Conservation (phyloP, 1,140 invertebrate genomes). For the Bombyx mandarina region DNA sequence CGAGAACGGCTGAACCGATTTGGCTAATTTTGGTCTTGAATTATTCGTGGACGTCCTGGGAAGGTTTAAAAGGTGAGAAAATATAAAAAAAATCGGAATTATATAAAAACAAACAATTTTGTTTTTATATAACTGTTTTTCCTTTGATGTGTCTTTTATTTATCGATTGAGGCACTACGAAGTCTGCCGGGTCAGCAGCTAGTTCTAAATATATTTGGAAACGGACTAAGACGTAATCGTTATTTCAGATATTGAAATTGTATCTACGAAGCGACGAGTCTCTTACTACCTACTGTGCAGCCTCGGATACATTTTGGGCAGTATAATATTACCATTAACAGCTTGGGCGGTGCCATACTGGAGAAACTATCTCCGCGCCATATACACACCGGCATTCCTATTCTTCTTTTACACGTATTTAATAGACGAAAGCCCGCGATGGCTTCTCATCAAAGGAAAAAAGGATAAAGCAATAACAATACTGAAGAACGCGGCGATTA, state of each 20-base stretch:
- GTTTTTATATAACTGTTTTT: too few relatives aligned
- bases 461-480: constrained; percentile 34
- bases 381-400: constrained; percentile 41
- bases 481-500: constrained; percentile 37
- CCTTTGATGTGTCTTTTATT: too few relatives aligned
- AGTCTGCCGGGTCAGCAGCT: too few relatives aligned
- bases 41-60: too few relatives aligned
- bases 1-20: too few relatives aligned
- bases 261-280: constrained; percentile 32
- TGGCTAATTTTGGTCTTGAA: too few relatives aligned
- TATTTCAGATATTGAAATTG: constrained; percentile 47
- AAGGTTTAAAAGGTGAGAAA: too few relatives aligned
- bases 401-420: constrained; percentile 35
- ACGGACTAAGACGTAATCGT: neutral
- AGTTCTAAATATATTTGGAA: too few relatives aligned
- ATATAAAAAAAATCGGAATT: too few relatives aligned
- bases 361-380: constrained; percentile 35
- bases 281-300: constrained; percentile 25
- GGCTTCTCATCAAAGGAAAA: constrained; percentile 76
- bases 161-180: too few relatives aligned
- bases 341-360: constrained; percentile 41
- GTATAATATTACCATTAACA: constrained; percentile 18
- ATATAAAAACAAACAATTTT: too few relatives aligned
- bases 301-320: constrained; percentile 32
- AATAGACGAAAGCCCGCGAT: constrained; percentile 66